Conservation (phyloP, 2,888 invertebrate genomes). For the Atherix ibis region DNA sequence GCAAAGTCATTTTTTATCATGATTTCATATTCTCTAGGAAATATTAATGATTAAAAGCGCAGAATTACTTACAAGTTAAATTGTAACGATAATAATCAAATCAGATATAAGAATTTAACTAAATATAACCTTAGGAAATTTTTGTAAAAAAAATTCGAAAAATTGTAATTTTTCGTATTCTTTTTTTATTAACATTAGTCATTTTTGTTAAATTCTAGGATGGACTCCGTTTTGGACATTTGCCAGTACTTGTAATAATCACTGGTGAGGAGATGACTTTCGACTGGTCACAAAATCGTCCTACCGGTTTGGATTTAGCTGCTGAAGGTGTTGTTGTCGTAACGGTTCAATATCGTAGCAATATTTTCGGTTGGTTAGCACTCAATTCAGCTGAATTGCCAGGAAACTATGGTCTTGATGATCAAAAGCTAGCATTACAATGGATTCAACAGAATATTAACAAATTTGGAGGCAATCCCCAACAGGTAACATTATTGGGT, state of each 20-base stretch:
- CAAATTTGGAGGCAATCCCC: constrained; percentile 66
- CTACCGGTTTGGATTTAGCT: constrained; percentile 56
- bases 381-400: constrained; percentile 29
- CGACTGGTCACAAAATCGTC: constrained; percentile 39
- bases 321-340: constrained; percentile 54
- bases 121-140: too few relatives aligned
- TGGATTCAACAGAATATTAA: constrained; percentile 64
- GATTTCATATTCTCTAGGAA: too few relatives aligned
- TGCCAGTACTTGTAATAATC: constrained; percentile 40
- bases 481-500: constrained; percentile 64
- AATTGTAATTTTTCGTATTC: too few relatives aligned
- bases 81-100: too few relatives aligned
- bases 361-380: constrained; percentile 54
- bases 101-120: too few relatives aligned
- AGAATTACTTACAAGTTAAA: too few relatives aligned
- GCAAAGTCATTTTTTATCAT: too few relatives aligned
- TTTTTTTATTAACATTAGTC: constrained; percentile 1
- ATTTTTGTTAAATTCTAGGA: constrained; percentile 15
- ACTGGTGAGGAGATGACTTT: constrained; percentile 44
- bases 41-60: too few relatives aligned
- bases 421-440: constrained; percentile 64
- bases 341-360: constrained; percentile 51
- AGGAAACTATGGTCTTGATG: constrained; percentile 75
- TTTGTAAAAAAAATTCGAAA: too few relatives aligned
- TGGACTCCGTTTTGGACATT: constrained; percentile 34